A percentile compares a stretch with the other conserved stretches of the same genome.
Evolutionary conservation across 1,140 invertebrate species (phyloP).

Genomic region (Drosophila ercepeae): DNA sequence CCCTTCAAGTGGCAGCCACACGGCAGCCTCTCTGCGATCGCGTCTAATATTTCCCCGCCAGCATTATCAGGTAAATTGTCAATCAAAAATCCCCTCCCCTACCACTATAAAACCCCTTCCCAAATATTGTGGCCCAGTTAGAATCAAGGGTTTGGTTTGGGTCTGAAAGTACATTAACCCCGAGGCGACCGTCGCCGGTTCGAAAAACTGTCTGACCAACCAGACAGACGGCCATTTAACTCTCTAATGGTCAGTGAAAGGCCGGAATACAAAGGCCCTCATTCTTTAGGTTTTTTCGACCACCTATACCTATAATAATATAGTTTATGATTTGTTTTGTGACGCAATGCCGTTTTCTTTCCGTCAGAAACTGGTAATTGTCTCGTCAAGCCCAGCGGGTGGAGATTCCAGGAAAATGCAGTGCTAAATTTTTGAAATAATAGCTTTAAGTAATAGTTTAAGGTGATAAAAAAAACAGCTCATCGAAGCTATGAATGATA

Average conservation of each 20-base stretch:
- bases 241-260: constrained; percentile 43
- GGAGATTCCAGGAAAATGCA: constrained; percentile 21
- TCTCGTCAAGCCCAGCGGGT: constrained; percentile 3
- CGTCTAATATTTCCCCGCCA: constrained; percentile 74
- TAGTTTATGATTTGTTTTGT: constrained; percentile 28
- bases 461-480: constrained; percentile 7
- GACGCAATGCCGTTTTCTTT: constrained; percentile 30
- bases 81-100: not conserved
- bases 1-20: constrained; percentile 53
- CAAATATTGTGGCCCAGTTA: not conserved
- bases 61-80: constrained; percentile 77
- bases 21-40: constrained; percentile 59
- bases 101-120: not conserved
- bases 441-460: not conserved
- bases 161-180: constrained; percentile 66
- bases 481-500: not conserved
- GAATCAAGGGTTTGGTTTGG: constrained; percentile 28
- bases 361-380: constrained; percentile 27
- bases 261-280: not conserved
- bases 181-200: constrained; percentile 43
- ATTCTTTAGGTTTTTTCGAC: not conserved
- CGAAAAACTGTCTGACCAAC: constrained; percentile 44
- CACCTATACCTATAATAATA: constrained; percentile 23
- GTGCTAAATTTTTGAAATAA: not conserved
- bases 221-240: constrained; percentile 16